Evolutionary conservation across 2,113 vertebrate genomes (phyloP), one percentile per base, ranked within the genome.

Genomic region (Dicerorhinus sumatrensis): DNA sequence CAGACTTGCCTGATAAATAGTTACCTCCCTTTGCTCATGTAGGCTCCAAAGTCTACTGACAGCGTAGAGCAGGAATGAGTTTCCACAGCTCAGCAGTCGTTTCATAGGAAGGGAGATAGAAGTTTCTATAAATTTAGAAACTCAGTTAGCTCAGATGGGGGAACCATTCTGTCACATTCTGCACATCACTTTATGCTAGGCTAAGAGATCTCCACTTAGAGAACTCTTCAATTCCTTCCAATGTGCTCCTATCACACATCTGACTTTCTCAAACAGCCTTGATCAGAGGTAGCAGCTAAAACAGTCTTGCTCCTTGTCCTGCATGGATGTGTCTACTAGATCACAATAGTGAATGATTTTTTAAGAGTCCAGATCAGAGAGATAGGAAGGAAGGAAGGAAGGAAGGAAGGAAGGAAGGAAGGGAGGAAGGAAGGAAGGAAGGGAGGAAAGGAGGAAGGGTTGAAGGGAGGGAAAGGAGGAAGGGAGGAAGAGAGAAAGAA

Each of bases 271-370:
- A 72, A 42, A 72, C 25, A 88, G 12, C 20, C 6, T 90, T 86
- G 27, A 67, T 95, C 9, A 58, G 39, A 85, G 21, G 8, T 60
- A 67, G 58, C 17, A 75, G 21, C 33, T 60, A 6, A 36, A 80
- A 48, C 8, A 69, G 9, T 90, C 4, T 48, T 25, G 11, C 4
- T 82, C 3, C n/a, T 83, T 77, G 62, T 96, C 7, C 36, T 94
- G 6, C 18, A n/a, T 27, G 4, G 13, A 58, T 60, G 29, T 79
- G 7, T 87, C n/a, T 87, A 56, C 8, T 60, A 89, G 27, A 46
- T 46, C 60, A 94, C 70, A 96, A 92, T 60, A 73, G 79, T 27
- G 2, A 18, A 75, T 42, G 17, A 6, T n/a, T 85, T 93, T 85
- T 67, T 33, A 84, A 76, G 6, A 29, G 46, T 69, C 33, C 33